These are phyloP conservation scores for Glyptemys insculpta DNA, from an alignment of 2,797 vertebrate genomes.

Conservation along the genomic window DNA sequence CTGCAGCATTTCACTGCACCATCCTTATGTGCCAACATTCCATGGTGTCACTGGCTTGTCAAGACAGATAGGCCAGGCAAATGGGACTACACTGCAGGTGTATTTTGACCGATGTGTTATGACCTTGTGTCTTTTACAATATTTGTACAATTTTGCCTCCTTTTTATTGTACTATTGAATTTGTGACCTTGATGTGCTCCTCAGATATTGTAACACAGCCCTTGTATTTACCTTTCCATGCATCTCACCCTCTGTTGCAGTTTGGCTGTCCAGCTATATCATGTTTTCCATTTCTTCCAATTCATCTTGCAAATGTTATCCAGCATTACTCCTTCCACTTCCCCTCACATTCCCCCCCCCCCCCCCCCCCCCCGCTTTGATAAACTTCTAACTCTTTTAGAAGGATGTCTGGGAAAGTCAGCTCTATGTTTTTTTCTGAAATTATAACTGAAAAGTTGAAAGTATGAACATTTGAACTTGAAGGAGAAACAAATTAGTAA, in stretches of 20 bases:
- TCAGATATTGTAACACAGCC: background rate
- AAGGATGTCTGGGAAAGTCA: background rate
- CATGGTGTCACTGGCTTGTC: background rate
- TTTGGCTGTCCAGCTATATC: background rate
- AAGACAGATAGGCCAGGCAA: background rate
- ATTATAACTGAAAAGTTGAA: background rate
- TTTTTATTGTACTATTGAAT: background rate
- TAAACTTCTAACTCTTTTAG: background rate
- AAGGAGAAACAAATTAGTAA: background rate
- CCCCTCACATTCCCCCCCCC: too few relatives aligned
- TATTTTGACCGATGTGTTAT: background rate
- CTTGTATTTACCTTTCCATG: background rate
- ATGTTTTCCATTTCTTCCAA: background rate
- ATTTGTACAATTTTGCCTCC: rapidly evolving
- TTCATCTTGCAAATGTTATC: background rate
- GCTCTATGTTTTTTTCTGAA: background rate
- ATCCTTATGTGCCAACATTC: background rate
- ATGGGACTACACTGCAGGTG: background rate
- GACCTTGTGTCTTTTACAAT: background rate
- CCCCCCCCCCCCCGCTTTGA: rapidly evolving
- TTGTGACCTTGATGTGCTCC: background rate
- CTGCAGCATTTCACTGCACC: background rate
- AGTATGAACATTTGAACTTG: background rate
- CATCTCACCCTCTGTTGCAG: background rate
- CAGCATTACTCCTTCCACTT: background rate